Evolutionary conservation across 2,888 invertebrate species (phyloP), one percentile per base, ranked within the genome.

Genomic region (Plebejus melissa): DNA sequence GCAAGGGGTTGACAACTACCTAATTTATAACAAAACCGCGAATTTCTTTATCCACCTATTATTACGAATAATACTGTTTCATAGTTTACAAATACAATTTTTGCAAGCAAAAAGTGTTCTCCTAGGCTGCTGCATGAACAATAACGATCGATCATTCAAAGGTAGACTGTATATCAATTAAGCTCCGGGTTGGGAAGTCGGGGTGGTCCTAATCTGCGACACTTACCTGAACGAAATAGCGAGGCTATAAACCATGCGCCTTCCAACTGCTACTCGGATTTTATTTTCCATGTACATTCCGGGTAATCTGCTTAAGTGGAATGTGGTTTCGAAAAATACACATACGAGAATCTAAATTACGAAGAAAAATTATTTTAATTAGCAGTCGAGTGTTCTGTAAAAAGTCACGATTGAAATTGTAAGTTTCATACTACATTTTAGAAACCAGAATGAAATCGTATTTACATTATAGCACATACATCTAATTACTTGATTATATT

Each of bases 181-280:
- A 32, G 13, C 13, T 16, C 28, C 28, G 28, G 54, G 54, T 54
- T 16, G 54, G 58, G 58, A 58, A 65, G 65, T 65, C 32, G 36
- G 4, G 22, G 16, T 13, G 5, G 11, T 65, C 65, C 32, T 60
- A 60, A 65, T 65, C 65, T 65, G 32, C 65, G 65, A 65, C 65
- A 65, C 65, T 36, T 65, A 65, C 65, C 65, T 65, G 65, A 65
- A 16, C 65, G 65, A 65, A 65, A 65, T 65, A 65, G 65, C 65
- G 65, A 65, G 32, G 32, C 65, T 13, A 65, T 65, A 65, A 65
- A 36, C 65, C 6, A 32, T 36, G 65, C 5, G 32, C 32, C 65
- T 65, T 65, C 65, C 32, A 16, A 32, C 58, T 58, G n/a, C 22
- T 58, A 2, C 58, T 58, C 58, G 22, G 22, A 58, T 58, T 58